Conservation (phyloP, 2,113 vertebrate species). For the Gavia stellata region DNA sequence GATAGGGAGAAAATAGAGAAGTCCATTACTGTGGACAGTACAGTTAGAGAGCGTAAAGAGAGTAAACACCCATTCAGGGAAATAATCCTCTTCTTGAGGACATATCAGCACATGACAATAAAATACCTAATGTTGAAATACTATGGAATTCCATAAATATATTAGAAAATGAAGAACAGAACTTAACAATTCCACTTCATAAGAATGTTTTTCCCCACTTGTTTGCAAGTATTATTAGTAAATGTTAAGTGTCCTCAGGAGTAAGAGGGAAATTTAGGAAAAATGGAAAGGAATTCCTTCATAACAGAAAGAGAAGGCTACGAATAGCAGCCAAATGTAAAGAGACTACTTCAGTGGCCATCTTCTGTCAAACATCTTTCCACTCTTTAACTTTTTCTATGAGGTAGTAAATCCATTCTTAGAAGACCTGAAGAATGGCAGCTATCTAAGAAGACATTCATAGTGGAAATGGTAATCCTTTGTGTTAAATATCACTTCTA, state of each 20-base stretch:
- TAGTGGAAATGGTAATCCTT: not conserved
- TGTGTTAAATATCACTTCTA: not conserved
- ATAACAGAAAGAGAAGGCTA: not conserved
- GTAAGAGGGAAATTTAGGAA: not conserved
- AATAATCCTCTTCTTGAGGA: not conserved
- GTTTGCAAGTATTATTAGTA: not conserved
- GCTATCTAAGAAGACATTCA: not conserved
- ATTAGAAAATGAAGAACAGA: not conserved
- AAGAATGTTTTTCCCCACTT: not conserved
- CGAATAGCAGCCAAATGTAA: not conserved
- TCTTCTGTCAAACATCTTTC: not conserved
- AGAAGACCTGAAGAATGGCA: not conserved
- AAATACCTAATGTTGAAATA: not conserved
- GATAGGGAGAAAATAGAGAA: not conserved
- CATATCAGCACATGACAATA: not conserved
- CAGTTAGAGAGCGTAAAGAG: not conserved
- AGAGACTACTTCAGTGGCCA: not conserved
- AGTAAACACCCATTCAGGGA: not conserved
- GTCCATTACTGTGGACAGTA: not conserved
- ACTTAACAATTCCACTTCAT: not conserved
- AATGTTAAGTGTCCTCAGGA: not conserved
- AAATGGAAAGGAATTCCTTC: not conserved
- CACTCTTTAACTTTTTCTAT: not conserved
- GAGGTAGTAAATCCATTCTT: not conserved
- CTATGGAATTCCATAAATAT: not conserved